These are phyloP conservation scores for Caloenas nicobarica DNA, from an alignment of 2,113 vertebrate species.

Conservation along the genomic window DNA sequence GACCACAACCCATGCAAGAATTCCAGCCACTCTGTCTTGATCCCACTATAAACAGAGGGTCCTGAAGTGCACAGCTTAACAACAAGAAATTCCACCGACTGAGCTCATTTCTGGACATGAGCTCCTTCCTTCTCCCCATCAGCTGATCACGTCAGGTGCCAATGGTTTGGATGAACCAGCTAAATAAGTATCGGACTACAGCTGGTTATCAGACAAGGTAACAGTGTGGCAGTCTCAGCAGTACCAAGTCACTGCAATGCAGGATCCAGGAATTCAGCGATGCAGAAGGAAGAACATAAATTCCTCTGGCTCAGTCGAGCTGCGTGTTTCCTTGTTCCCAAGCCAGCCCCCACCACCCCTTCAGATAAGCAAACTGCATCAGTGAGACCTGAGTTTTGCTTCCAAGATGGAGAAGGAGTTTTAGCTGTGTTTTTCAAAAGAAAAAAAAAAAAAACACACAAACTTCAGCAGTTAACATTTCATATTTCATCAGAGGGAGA, in stretches of 20 bases:
- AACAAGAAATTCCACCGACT: not conserved
- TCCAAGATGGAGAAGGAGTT: not conserved
- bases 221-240: not conserved
- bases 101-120: not conserved
- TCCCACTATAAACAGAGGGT: not conserved
- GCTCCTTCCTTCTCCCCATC: not conserved
- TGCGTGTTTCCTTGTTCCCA: not conserved
- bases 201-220: not conserved
- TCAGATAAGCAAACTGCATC: not conserved
- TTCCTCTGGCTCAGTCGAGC: not conserved
- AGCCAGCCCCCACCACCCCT: not conserved
- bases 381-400: not conserved
- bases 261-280: slow-evolving; percentile 18
- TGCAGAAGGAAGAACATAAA: not conserved
- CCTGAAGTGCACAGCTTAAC: not conserved
- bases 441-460: not conserved
- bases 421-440: not conserved
- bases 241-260: slow-evolving; percentile 41
- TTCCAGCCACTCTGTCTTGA: not conserved
- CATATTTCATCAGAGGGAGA: not conserved
- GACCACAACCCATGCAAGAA: not conserved
- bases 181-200: not conserved
- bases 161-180: not conserved
- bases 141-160: not conserved
- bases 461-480: not conserved